Conservation (phyloP, 1,140 invertebrate species). For the Lineus longissimus region DNA sequence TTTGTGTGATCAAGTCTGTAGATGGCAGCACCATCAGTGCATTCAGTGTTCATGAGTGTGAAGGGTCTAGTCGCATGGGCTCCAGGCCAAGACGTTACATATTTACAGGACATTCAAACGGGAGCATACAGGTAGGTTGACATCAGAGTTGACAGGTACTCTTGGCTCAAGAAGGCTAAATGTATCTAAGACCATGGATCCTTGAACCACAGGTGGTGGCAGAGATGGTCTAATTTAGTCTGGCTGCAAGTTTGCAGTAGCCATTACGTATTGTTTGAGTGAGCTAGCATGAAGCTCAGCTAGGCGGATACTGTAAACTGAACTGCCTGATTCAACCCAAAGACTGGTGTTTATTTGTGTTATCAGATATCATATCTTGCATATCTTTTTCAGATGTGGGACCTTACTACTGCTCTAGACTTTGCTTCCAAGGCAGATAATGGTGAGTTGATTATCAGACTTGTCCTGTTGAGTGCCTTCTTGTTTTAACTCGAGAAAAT, state of each 20-base stretch:
- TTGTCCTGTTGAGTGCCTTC: neutral
- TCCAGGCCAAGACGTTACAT: conserved; percentile 85
- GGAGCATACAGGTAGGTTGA: conserved; percentile 71
- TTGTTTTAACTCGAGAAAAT: conserved; percentile 5
- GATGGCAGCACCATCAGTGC: conserved; percentile 92
- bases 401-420: conserved; percentile 91
- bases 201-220: too few relatives aligned
- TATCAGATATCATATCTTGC: too few relatives aligned
- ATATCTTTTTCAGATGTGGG: conserved; percentile 84
- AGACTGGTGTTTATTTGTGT: too few relatives aligned
- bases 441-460: conserved; percentile 12
- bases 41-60: conserved; percentile 95
- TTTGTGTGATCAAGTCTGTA: conserved; percentile 92
- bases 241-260: too few relatives aligned
- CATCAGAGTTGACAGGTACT: too few relatives aligned
- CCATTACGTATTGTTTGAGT: too few relatives aligned
- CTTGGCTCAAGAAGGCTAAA: too few relatives aligned
- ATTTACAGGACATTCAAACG: conserved; percentile 91
- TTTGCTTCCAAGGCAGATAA: conserved; percentile 63
- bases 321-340: too few relatives aligned
- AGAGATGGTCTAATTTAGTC: too few relatives aligned
- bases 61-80: conserved; percentile 84
- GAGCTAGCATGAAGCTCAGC: too few relatives aligned
- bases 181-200: too few relatives aligned
- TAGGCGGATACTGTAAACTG: too few relatives aligned